These are phyloP conservation scores for Galeopterus variegatus DNA, from an alignment of 2,113 vertebrate species.

Conservation along the genomic window DNA sequence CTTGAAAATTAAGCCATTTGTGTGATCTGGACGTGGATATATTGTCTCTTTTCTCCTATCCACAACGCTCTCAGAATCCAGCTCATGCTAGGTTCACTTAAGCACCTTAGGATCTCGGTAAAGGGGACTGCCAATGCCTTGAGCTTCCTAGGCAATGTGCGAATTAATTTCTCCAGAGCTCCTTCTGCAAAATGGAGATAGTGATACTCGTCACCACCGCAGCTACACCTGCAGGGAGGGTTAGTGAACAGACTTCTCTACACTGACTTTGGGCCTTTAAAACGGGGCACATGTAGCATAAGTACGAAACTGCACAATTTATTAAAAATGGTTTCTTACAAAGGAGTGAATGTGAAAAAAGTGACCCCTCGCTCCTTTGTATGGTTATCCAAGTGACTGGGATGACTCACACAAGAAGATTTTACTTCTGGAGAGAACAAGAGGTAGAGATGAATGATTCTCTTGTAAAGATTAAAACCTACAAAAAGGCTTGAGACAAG, in stretches of 20 bases:
- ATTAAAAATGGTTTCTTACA: background rate
- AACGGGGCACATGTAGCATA: accelerated
- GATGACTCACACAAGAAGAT: background rate
- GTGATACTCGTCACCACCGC: background rate
- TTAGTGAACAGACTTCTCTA: background rate
- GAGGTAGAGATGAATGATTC: slow-evolving; percentile 13
- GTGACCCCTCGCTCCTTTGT: background rate
- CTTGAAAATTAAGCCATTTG: background rate
- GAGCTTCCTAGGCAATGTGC: background rate
- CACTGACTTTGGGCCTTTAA: background rate
- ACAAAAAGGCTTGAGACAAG: background rate
- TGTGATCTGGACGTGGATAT: background rate
- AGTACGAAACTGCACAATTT: background rate
- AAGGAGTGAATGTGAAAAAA: background rate
- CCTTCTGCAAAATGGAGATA: background rate
- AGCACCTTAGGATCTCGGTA: accelerated
- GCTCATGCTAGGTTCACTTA: background rate
- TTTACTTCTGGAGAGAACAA: background rate
- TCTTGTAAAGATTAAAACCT: background rate
- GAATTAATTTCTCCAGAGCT: background rate
- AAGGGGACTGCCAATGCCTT: accelerated
- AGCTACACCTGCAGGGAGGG: background rate
- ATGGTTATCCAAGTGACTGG: background rate
- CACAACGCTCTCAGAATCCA: background rate
- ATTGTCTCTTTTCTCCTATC: background rate